Percentiles rank a stretch among this genome's conserved stretches.
These are phyloP conservation scores for Eclectus roratus DNA, from an alignment of 2,113 vertebrate genomes.

Conservation along the genomic window DNA sequence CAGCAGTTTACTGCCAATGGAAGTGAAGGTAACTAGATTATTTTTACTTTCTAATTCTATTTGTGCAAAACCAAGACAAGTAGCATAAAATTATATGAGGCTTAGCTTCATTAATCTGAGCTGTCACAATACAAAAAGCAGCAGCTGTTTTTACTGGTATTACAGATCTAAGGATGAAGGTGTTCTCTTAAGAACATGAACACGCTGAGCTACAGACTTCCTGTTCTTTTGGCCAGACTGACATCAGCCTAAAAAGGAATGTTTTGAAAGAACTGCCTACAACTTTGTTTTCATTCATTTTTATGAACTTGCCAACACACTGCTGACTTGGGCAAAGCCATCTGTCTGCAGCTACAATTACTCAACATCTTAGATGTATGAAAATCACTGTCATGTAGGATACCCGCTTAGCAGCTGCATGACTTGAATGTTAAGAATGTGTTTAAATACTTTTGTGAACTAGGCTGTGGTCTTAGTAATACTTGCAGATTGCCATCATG, in stretches of 20 bases:
- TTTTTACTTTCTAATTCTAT: not conserved
- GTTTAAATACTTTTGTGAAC: not conserved
- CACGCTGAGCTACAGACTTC: not conserved
- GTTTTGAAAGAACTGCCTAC: not conserved
- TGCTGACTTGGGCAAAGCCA: not conserved
- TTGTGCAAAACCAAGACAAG: not conserved
- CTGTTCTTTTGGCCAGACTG: not conserved
- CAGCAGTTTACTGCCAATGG: accelerated
- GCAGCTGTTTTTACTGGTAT: not conserved
- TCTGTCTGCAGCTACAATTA: not conserved
- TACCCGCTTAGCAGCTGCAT: not conserved
- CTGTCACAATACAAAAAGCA: not conserved
- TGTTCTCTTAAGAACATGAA: not conserved
- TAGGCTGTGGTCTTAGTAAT: not conserved
- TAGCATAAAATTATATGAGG: not conserved
- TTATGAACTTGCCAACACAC: not conserved
- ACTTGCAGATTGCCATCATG: not conserved
- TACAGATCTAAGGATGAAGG: not conserved
- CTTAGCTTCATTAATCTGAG: not conserved
- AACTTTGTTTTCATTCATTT: constrained; percentile 1
- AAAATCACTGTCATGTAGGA: not conserved
- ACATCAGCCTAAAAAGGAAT: not conserved
- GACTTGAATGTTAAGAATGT: not conserved
- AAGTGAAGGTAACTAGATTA: not conserved
- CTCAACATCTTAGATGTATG: not conserved